phyloP scores from a whole-genome alignment of 2,888 invertebrate genomes.

The Drosophila vallismaia region DNA sequence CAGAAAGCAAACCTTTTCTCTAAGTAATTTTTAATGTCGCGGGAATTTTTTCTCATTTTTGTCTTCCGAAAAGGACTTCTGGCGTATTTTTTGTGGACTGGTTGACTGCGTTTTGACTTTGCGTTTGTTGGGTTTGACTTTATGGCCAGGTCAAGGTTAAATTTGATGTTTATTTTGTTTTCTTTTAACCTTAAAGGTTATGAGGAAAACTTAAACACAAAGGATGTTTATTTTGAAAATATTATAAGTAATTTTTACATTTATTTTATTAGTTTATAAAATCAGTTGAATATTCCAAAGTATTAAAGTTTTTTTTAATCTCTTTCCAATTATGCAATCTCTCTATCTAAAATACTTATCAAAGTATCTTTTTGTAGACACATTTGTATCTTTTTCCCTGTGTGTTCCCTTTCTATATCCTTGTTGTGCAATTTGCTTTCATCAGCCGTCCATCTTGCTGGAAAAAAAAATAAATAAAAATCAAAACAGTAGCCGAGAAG shows the following conservation, averaged over 20 bases:
- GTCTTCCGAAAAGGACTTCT: background rate
- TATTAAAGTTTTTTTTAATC: background rate
- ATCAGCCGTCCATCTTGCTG: slow-evolving; percentile 53
- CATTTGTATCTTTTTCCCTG: slow-evolving; percentile 5
- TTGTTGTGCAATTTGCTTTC: slow-evolving; percentile 66
- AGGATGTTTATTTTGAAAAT: too few relatives aligned
- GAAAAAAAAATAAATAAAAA: slow-evolving; percentile 12
- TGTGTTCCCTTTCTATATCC: slow-evolving; percentile 35
- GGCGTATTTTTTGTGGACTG: slow-evolving; percentile 9
- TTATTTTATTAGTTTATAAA: too few relatives aligned
- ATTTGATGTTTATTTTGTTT: too few relatives aligned
- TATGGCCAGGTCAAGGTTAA: slow-evolving; percentile 44
- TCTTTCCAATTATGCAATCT: background rate
- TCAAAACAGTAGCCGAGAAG: slow-evolving; percentile 29
- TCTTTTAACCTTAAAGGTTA: too few relatives aligned
- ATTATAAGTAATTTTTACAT: too few relatives aligned
- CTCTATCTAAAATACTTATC: background rate
- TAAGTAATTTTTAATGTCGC: slow-evolving; percentile 52
- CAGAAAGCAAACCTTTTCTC: slow-evolving; percentile 41
- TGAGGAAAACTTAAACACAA: too few relatives aligned
- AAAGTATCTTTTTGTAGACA: background rate
- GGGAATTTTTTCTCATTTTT: slow-evolving; percentile 4
- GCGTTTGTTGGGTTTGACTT: slow-evolving; percentile 70
- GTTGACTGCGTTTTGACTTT: slow-evolving; percentile 70
- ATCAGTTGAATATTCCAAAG: too few relatives aligned